Conservation (phyloP, 92 coral and sea anemone genomes). For the Palythoa grandiflora region DNA sequence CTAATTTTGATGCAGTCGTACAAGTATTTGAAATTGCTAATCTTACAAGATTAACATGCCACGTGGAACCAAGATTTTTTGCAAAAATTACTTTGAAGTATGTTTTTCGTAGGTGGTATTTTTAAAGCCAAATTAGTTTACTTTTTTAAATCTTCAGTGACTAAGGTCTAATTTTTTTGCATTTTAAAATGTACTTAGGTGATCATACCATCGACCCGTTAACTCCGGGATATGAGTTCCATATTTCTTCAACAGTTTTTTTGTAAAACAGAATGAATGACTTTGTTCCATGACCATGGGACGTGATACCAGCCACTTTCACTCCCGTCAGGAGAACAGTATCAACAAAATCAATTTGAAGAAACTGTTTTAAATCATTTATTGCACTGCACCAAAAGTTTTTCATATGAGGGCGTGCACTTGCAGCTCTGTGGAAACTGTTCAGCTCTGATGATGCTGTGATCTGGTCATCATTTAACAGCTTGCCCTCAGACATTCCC, state of each 20-base stretch:
- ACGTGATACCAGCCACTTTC: slow-evolving; percentile 14
- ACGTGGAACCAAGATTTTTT: background rate
- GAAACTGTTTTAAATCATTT: slow-evolving; percentile 33
- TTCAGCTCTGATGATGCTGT: slow-evolving; percentile 35
- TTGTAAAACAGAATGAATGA: slow-evolving; percentile 32
- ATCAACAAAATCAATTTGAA: slow-evolving; percentile 26
- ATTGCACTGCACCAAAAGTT: slow-evolving; percentile 27
- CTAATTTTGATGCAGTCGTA: background rate
- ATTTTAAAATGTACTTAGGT: background rate
- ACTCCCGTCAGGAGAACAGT: slow-evolving; percentile 23
- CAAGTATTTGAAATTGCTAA: background rate
- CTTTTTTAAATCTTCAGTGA: too few species aligned
- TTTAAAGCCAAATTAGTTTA: too few species aligned
- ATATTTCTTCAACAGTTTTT: background rate
- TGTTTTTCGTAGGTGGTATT: too few species aligned
- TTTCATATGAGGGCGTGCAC: slow-evolving; percentile 12
- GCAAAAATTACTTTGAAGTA: too few species aligned
- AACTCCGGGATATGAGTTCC: slow-evolving; percentile 28
- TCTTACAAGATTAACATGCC: background rate
- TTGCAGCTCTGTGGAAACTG: slow-evolving; percentile 20
- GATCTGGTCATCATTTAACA: slow-evolving; percentile 25
- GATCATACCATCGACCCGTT: slow-evolving; percentile 24
- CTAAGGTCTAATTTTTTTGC: too few species aligned
- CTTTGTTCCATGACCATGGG: slow-evolving; percentile 18
- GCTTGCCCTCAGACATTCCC: slow-evolving; percentile 35